A percentile compares a stretch with the other conserved stretches of the same genome.
These are phyloP conservation scores for Acronicta psi DNA, from an alignment of 2,888 invertebrate species.

Conservation along the genomic window DNA sequence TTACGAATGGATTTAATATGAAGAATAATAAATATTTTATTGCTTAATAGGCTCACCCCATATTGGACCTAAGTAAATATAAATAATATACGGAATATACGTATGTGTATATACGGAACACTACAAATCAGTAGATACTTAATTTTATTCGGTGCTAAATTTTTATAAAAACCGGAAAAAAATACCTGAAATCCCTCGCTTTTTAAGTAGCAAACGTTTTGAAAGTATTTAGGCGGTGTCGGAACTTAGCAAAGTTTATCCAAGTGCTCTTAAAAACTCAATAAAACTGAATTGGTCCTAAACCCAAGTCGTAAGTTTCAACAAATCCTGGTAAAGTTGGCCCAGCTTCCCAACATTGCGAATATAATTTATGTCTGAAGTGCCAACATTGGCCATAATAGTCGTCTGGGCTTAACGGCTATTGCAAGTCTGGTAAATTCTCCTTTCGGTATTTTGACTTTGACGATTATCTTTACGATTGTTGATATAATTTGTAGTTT, in stretches of 20 bases:
- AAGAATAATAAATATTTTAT: no score
- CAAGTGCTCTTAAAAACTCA: conserved; percentile 10
- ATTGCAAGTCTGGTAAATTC: conserved; percentile 16
- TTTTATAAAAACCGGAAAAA: no score
- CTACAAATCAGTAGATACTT: no score
- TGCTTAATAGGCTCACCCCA: no score
- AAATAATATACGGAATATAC: no score
- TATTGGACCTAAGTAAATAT: no score
- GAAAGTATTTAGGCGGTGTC: neutral
- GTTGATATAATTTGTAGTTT: neutral
- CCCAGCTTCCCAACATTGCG: conserved; percentile 6
- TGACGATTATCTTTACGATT: neutral
- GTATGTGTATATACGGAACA: no score
- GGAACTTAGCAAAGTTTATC: neutral
- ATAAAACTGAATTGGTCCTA: conserved; percentile 26
- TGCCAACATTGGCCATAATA: conserved; percentile 17
- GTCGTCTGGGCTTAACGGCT: conserved; percentile 26
- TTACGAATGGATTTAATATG: no score
- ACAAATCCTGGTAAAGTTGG: conserved; percentile 21
- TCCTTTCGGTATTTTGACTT: neutral
- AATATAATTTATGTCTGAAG: conserved; percentile 35
- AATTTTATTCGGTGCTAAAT: no score
- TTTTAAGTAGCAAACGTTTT: neutral
- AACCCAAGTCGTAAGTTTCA: conserved; percentile 20
- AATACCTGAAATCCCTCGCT: neutral